Percentiles rank a stretch among this genome's conserved stretches.
These are phyloP conservation scores for Tinea pellionella DNA, from an alignment of 2,888 invertebrate species.

Conservation along the genomic window DNA sequence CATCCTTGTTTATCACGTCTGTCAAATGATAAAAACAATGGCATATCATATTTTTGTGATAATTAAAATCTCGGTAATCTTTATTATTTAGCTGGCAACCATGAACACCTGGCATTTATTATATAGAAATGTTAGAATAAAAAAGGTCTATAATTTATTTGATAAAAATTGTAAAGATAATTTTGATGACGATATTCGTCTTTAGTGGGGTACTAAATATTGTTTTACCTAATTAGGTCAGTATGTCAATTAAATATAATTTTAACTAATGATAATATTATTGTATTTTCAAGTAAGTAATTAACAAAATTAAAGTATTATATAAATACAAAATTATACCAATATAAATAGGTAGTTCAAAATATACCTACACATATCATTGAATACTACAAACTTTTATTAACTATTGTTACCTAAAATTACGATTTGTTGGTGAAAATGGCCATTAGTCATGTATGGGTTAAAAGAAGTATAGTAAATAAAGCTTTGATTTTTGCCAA, in stretches of 20 bases:
- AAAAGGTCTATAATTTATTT: neutral
- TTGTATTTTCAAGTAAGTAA: neutral
- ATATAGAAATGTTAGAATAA: neutral
- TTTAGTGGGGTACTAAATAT: too few species aligned
- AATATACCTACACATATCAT: too few species aligned
- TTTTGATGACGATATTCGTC: neutral
- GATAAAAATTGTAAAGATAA: neutral
- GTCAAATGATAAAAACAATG: neutral
- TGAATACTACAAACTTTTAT: too few species aligned
- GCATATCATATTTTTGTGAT: conserved; percentile 3
- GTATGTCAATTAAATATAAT: neutral
- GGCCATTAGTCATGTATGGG: too few species aligned
- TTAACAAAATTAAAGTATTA: too few species aligned
- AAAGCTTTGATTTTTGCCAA: too few species aligned
- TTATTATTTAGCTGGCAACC: neutral
- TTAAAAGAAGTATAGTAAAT: too few species aligned
- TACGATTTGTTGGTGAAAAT: too few species aligned
- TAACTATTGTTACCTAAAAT: too few species aligned
- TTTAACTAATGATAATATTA: neutral
- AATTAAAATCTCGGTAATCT: conserved; percentile 4
- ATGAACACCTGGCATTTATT: neutral
- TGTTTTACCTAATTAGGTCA: neutral
- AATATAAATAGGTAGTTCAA: too few species aligned
- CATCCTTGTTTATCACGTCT: neutral
- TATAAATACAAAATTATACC: too few species aligned